A percentile compares a stretch with the other conserved stretches of the same genome.
Conservation (phyloP, 2,113 vertebrate genomes). For the Ahaetulla prasina region DNA sequence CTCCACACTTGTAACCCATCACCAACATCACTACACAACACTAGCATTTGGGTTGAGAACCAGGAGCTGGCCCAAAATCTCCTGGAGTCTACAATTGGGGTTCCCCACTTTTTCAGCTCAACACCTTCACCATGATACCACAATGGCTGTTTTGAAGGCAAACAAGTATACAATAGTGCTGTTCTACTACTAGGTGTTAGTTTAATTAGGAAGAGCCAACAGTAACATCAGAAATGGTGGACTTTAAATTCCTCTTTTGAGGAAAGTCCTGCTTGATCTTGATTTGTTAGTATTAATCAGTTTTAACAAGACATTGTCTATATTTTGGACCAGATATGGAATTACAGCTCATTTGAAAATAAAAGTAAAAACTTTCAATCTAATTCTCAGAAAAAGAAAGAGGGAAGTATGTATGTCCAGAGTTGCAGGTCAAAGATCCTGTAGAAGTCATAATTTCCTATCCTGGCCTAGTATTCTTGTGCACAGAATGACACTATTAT, state of each 20-base stretch:
- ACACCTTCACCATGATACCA: background rate
- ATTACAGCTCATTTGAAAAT: background rate
- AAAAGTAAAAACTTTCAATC: background rate
- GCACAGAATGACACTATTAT: background rate
- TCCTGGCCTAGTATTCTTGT: background rate
- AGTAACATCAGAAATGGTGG: background rate
- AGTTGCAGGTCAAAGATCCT: background rate
- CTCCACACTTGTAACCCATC: background rate
- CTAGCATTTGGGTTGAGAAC: background rate
- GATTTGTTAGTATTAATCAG: background rate
- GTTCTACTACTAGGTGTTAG: background rate
- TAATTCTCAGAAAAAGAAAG: background rate
- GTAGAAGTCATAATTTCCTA: background rate
- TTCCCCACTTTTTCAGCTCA: background rate
- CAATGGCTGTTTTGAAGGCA: background rate
- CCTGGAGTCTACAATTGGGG: background rate
- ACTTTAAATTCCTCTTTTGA: background rate
- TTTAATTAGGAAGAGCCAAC: background rate
- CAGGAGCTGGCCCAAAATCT: background rate
- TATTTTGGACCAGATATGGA: background rate
- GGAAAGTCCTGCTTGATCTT: background rate
- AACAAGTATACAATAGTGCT: background rate
- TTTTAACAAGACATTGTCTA: background rate
- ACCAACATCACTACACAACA: background rate
- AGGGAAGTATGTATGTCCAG: background rate